phyloP scores from a whole-genome alignment of 2,797 vertebrate genomes.

The Anableps anableps region DNA sequence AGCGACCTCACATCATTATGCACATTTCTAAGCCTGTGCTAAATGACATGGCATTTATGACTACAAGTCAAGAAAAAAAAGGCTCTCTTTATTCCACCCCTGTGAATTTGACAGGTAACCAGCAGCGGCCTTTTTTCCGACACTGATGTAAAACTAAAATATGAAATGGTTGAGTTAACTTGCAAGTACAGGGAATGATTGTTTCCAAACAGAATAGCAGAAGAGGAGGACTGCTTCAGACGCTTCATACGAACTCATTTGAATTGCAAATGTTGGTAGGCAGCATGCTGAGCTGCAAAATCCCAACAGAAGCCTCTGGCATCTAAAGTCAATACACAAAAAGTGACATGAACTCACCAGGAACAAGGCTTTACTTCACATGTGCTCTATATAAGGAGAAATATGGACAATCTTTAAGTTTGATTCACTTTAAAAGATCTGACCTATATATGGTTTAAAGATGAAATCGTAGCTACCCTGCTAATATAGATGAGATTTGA shows the following conservation, averaged over 20 bases:
- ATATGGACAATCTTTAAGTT: neutral
- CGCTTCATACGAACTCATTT: slow-evolving; percentile 67
- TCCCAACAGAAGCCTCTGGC: slow-evolving; percentile 54
- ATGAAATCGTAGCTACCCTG: slow-evolving; percentile 37
- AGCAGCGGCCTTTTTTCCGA: slow-evolving; percentile 3
- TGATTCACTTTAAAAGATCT: slow-evolving; percentile 6
- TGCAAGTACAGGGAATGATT: slow-evolving; percentile 35
- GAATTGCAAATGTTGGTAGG: slow-evolving; percentile 74
- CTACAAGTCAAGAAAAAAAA: slow-evolving; percentile 14
- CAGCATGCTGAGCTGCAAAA: slow-evolving; percentile 60
- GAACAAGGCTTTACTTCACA: neutral
- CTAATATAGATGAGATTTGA: slow-evolving; percentile 29
- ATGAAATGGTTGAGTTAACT: slow-evolving; percentile 48
- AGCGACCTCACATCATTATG: slow-evolving; percentile 34
- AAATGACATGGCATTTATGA: slow-evolving; percentile 8
- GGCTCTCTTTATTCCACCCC: neutral
- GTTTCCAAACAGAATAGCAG: slow-evolving; percentile 48
- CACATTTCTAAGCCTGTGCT: slow-evolving; percentile 1
- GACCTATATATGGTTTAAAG: slow-evolving; percentile 15
- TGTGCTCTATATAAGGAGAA: slow-evolving; percentile 6
- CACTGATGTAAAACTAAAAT: slow-evolving; percentile 13
- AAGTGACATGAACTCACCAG: slow-evolving; percentile 35
- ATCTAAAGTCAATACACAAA: slow-evolving; percentile 47
- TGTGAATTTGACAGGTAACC: neutral
- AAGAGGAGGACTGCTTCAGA: slow-evolving; percentile 40